phyloP scores from a whole-genome alignment of 1,140 invertebrate species.

The Drosophila elegans region DNA sequence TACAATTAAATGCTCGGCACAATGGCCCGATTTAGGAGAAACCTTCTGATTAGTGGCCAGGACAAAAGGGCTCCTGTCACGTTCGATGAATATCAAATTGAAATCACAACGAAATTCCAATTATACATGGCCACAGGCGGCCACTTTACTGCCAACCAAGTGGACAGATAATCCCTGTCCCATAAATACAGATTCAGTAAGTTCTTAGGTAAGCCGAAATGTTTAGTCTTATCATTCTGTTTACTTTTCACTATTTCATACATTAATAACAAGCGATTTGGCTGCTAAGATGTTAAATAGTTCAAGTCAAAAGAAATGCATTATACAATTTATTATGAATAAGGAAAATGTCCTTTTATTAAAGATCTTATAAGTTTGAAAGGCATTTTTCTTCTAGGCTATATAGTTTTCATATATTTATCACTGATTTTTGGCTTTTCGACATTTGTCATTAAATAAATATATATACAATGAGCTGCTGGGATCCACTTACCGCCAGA shows the following conservation, averaged over 20 bases:
- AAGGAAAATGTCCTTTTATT: not conserved
- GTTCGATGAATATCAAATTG: slow-evolving; percentile 64
- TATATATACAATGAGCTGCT: not conserved
- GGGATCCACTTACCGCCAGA: slow-evolving; percentile 88
- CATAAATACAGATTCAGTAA: not conserved
- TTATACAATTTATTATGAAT: not conserved
- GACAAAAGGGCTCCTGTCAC: slow-evolving; percentile 57
- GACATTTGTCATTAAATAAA: no score
- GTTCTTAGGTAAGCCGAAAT: not conserved
- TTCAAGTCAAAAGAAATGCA: not conserved
- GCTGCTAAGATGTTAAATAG: not conserved
- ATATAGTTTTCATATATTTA: no score
- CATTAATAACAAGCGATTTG: not conserved
- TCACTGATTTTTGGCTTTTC: no score
- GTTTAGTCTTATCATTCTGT: not conserved
- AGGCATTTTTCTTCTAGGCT: no score
- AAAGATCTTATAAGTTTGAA: no score
- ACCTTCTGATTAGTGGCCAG: slow-evolving; percentile 20
- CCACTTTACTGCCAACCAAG: slow-evolving; percentile 30
- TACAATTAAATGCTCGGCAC: slow-evolving; percentile 62
- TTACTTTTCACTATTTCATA: slow-evolving; percentile 1
- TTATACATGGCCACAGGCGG: slow-evolving; percentile 60
- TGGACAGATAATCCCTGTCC: not conserved
- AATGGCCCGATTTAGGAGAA: slow-evolving; percentile 29
- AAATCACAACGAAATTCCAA: slow-evolving; percentile 61